Evolutionary conservation across 2,888 invertebrate species (phyloP).

Genomic region (Drosophila monieri): DNA sequence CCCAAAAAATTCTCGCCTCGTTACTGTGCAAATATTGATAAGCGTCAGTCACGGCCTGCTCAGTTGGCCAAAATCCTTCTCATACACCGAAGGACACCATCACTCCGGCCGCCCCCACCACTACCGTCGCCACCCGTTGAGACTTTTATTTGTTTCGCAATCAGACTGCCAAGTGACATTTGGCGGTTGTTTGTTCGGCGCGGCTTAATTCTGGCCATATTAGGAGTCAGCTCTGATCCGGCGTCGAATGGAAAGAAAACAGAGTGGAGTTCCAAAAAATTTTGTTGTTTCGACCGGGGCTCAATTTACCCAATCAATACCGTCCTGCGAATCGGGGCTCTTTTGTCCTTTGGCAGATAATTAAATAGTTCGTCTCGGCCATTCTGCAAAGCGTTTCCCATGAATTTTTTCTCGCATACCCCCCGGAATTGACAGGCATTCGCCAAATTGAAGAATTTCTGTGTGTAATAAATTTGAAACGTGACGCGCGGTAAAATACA

Average conservation of each 20-base stretch:
- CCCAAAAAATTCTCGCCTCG: conserved; percentile 44
- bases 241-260: conserved; percentile 21
- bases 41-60: conserved; percentile 54
- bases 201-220: conserved; percentile 42
- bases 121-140: conserved; percentile 9
- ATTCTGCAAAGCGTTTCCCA: neutral
- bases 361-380: conserved; percentile 30
- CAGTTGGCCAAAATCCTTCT: conserved; percentile 32
- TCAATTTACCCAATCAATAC: conserved; percentile 18
- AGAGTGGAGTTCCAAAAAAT: conserved; percentile 7
- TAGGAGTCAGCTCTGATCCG: conserved; percentile 23
- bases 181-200: conserved; percentile 36
- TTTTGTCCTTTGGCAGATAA: conserved; percentile 16
- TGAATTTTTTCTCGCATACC: neutral
- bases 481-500: conserved; percentile 61
- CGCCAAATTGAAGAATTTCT: conserved; percentile 73
- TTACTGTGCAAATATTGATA: conserved; percentile 78
- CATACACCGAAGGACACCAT: conserved; percentile 2
- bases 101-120: conserved; percentile 7
- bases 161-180: conserved; percentile 50
- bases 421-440: conserved; percentile 24
- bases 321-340: conserved; percentile 7
- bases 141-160: conserved; percentile 56
- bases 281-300: neutral
- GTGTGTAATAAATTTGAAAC: conserved; percentile 77